Evolutionary conservation across 2,113 vertebrate genomes (phyloP).

Genomic region (Strigops habroptila): DNA sequence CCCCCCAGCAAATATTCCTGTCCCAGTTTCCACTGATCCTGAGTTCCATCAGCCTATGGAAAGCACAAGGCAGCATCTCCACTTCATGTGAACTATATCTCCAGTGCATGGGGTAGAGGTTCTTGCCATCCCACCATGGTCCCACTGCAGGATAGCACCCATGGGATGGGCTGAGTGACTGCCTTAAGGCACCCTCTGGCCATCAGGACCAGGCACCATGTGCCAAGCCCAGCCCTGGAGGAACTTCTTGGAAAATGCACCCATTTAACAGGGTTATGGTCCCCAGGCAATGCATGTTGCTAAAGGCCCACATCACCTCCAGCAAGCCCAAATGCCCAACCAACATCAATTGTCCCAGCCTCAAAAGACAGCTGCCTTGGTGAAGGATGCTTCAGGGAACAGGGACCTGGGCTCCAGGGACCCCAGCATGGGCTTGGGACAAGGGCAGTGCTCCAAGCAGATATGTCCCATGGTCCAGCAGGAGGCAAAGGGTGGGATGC

Average conservation of each 20-base stretch:
- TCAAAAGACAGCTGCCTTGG: neutral
- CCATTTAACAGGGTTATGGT: neutral
- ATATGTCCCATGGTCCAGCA: neutral
- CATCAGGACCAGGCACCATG: neutral
- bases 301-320: neutral
- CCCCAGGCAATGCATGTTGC: neutral
- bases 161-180: neutral
- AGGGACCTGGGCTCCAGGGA: neutral
- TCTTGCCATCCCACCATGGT: neutral
- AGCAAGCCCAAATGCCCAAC: fast-evolving
- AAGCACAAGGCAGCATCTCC: neutral
- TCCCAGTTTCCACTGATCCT: neutral
- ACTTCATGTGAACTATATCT: neutral
- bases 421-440: neutral
- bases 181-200: neutral
- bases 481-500: neutral
- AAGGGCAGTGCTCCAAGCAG: neutral
- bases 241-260: neutral
- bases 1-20: neutral
- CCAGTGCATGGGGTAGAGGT: neutral
- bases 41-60: neutral
- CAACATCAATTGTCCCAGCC: neutral
- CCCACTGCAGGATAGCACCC: neutral
- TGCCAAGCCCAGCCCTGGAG: neutral
- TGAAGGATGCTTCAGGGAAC: neutral